Conservation (phyloP, 2,113 vertebrate genomes). For the Tor tambroides region DNA sequence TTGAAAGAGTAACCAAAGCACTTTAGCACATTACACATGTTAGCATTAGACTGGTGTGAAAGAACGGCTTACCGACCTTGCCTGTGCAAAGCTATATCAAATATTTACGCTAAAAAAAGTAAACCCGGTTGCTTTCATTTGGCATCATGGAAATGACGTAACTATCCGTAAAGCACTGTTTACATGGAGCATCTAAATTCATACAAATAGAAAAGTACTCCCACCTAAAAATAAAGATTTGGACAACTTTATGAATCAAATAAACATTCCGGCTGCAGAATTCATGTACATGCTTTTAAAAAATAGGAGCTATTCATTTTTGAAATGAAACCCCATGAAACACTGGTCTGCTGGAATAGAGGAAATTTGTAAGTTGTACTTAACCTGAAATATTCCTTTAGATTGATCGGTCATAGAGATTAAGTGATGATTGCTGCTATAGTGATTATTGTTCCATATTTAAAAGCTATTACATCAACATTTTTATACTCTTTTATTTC, state of each 20-base stretch:
- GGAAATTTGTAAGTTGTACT: background rate
- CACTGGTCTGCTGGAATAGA: background rate
- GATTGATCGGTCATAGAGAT: background rate
- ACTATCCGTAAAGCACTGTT: background rate
- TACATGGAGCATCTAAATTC: background rate
- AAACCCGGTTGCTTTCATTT: conserved; percentile 1
- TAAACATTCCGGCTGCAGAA: background rate
- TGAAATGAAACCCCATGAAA: background rate
- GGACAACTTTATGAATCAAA: background rate
- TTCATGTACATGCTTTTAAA: background rate
- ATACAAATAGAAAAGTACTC: background rate
- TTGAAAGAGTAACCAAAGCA: conserved; percentile 34
- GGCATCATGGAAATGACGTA: conserved; percentile 1
- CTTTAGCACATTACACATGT: conserved; percentile 33
- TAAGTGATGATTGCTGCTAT: background rate
- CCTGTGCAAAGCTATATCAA: conserved; percentile 5
- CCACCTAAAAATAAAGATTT: background rate
- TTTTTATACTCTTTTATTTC: background rate
- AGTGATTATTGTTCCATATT: background rate
- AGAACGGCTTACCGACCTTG: background rate
- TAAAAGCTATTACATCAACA: background rate
- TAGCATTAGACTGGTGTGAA: conserved; percentile 25
- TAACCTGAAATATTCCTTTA: background rate
- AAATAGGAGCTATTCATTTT: background rate
- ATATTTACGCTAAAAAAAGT: conserved; percentile 6